Evolutionary conservation across 2,797 vertebrate species (phyloP).

Genomic region (Rhinoraja longicauda): DNA sequence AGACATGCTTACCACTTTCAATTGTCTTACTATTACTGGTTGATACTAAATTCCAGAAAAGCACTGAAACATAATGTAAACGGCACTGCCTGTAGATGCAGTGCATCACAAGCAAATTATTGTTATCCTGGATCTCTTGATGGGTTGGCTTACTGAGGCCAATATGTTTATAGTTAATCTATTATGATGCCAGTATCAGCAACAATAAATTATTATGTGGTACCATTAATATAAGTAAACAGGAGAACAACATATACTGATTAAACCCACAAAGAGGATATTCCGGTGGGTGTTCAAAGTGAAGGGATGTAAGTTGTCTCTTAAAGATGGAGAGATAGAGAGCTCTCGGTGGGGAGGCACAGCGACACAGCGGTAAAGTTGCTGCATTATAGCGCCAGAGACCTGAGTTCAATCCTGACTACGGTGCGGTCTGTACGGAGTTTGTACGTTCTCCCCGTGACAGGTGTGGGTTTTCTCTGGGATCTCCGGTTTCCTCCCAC

Average conservation of each 20-base stretch:
- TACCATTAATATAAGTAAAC: background rate
- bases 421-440: no score
- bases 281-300: background rate
- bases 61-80: background rate
- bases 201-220: background rate
- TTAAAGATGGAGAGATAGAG: background rate
- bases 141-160: background rate
- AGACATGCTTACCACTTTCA: background rate
- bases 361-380: no score
- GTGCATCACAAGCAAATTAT: background rate
- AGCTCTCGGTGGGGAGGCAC: background rate
- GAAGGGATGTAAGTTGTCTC: background rate
- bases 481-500: no score
- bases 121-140: background rate
- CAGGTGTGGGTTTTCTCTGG: no score
- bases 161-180: background rate
- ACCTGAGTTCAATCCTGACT: no score
- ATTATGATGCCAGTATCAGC: background rate
- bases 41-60: background rate
- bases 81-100: background rate
- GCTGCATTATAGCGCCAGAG: no score
- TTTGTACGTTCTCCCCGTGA: no score
- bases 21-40: background rate
- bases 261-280: background rate
- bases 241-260: background rate